Conservation (phyloP, 2,888 invertebrate genomes). For the Cremastinae sp. region DNA sequence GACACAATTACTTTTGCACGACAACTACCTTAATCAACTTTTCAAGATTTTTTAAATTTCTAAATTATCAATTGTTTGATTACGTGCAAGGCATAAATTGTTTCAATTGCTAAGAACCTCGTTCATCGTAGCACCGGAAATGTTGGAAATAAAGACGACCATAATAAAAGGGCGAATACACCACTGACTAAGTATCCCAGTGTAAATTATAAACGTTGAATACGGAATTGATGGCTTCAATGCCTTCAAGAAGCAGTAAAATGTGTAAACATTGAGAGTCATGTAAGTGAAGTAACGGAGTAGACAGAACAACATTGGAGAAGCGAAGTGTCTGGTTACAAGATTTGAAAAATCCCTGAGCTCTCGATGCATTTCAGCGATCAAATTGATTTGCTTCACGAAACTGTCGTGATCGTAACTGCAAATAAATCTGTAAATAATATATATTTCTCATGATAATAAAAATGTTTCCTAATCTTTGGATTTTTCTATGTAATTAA, state of each 20-base stretch:
- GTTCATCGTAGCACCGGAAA: slow-evolving; percentile 8
- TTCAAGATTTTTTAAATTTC: no score
- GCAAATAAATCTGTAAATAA: not conserved
- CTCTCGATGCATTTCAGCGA: slow-evolving; percentile 26
- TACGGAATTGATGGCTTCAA: not conserved
- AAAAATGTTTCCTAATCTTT: no score
- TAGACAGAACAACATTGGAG: not conserved
- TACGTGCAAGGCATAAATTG: no score
- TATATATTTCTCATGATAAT: no score
- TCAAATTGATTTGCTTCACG: not conserved
- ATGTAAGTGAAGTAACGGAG: not conserved
- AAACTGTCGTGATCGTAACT: not conserved
- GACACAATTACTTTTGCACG: no score
- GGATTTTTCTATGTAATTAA: no score
- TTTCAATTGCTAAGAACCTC: slow-evolving; percentile 8
- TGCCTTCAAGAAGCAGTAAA: not conserved
- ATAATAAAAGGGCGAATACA: not conserved
- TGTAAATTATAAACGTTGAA: not conserved
- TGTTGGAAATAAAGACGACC: slow-evolving; percentile 4
- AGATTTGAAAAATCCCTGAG: slow-evolving; percentile 11
- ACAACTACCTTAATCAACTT: no score
- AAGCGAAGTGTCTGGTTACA: slow-evolving; percentile 1
- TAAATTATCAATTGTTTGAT: no score
- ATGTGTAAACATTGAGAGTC: not conserved
- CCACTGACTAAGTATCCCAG: not conserved